Conservation (phyloP, 2,113 vertebrate species). For the Centropristis striata region DNA sequence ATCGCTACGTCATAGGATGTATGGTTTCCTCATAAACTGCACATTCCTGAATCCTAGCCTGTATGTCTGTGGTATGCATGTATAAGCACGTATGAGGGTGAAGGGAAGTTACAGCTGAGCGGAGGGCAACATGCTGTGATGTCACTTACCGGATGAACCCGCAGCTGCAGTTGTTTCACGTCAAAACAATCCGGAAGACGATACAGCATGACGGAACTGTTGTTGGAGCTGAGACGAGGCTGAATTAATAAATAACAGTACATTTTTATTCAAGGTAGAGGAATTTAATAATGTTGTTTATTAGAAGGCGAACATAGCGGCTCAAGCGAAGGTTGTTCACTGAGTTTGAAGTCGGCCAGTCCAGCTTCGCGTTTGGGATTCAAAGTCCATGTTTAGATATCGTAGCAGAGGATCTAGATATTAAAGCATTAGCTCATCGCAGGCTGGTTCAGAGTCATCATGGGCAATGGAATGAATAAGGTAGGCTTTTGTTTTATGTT, state of each 20-base stretch:
- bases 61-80: neutral
- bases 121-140: slow-evolving; percentile 24
- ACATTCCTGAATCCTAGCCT: neutral
- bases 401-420: neutral
- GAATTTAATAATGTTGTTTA: slow-evolving; percentile 6
- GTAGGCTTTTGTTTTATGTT: slow-evolving; percentile 44
- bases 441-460: slow-evolving; percentile 40
- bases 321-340: neutral
- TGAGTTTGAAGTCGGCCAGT: neutral
- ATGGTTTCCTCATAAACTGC: too few species aligned
- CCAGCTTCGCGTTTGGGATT: slow-evolving; percentile 2
- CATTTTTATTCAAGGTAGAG: neutral
- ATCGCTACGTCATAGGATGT: neutral
- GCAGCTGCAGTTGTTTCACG: slow-evolving; percentile 47
- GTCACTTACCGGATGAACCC: slow-evolving; percentile 70
- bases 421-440: slow-evolving; percentile 31
- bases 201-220: slow-evolving; percentile 36
- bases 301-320: slow-evolving; percentile 1
- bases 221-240: slow-evolving; percentile 1
- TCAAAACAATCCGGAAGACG: slow-evolving; percentile 78
- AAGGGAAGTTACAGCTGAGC: neutral
- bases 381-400: slow-evolving; percentile 38
- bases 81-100: neutral
- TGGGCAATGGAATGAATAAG: slow-evolving; percentile 88
- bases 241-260: neutral